These are phyloP conservation scores for Falco naumanni DNA, from an alignment of 2,797 vertebrate genomes.

Conservation along the genomic window DNA sequence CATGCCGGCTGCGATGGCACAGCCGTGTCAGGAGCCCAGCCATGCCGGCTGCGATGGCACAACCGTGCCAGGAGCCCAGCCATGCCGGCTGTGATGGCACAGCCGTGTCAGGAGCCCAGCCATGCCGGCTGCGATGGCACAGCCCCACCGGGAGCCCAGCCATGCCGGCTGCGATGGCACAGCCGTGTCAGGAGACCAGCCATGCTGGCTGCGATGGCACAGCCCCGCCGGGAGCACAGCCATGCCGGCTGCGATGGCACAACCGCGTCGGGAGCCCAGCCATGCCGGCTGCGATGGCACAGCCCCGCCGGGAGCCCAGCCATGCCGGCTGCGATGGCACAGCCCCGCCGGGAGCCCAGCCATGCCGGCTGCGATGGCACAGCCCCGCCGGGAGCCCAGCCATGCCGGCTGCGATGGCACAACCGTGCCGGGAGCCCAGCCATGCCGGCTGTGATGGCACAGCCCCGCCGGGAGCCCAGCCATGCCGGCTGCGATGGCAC, in stretches of 20 bases:
- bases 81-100: no score
- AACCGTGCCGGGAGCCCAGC: accelerated
- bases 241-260: background rate
- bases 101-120: no score
- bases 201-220: background rate
- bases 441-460: no score
- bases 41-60: background rate
- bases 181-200: background rate
- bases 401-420: background rate
- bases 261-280: accelerated
- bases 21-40: background rate
- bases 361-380: no score
- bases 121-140: no score
- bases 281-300: no score
- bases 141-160: no score
- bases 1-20: no score
- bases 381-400: background rate
- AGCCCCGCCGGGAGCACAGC: accelerated
- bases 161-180: no score
- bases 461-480: background rate
- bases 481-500: background rate
- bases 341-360: accelerated
- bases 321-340: background rate
- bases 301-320: no score
- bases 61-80: background rate